Percentiles rank a stretch among this genome's conserved stretches.
Conservation (phyloP, 2,113 vertebrate species). For the Cyanocitta stelleri region DNA sequence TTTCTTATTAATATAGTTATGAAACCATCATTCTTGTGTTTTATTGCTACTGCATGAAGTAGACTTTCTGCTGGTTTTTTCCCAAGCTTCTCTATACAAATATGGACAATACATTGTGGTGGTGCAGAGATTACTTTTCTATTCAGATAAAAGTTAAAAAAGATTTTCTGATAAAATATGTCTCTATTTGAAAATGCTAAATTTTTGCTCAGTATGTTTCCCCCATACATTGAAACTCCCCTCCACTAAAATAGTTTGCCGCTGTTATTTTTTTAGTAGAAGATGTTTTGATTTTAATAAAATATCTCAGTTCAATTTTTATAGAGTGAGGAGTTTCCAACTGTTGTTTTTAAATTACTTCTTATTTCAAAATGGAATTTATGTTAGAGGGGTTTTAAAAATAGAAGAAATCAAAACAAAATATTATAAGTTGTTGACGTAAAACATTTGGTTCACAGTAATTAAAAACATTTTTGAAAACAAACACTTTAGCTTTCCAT, state of each 20-base stretch:
- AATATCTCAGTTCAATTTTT: slow-evolving; percentile 10
- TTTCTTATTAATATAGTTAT: background rate
- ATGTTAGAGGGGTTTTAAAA: background rate
- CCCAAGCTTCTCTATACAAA: background rate
- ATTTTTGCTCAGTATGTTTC: background rate
- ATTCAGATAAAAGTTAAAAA: background rate
- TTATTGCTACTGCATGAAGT: background rate
- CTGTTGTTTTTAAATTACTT: background rate
- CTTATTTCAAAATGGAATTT: slow-evolving; percentile 14
- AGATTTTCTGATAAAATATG: background rate
- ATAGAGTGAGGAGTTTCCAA: slow-evolving; percentile 19
- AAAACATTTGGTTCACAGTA: slow-evolving; percentile 31
- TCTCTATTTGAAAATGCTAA: background rate
- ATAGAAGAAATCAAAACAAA: slow-evolving; percentile 49
- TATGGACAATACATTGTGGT: background rate
- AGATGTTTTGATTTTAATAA: background rate
- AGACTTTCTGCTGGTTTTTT: background rate
- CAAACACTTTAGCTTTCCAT: slow-evolving; percentile 6
- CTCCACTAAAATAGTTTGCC: background rate
- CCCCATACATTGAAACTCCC: background rate
- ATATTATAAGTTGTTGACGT: slow-evolving; percentile 29
- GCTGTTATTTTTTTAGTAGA: background rate
- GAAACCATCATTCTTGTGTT: background rate
- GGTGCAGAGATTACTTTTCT: background rate
- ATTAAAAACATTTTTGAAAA: slow-evolving; percentile 52